These are phyloP conservation scores for Eurytoma californica DNA, from an alignment of 2,888 invertebrate species.

Conservation along the genomic window DNA sequence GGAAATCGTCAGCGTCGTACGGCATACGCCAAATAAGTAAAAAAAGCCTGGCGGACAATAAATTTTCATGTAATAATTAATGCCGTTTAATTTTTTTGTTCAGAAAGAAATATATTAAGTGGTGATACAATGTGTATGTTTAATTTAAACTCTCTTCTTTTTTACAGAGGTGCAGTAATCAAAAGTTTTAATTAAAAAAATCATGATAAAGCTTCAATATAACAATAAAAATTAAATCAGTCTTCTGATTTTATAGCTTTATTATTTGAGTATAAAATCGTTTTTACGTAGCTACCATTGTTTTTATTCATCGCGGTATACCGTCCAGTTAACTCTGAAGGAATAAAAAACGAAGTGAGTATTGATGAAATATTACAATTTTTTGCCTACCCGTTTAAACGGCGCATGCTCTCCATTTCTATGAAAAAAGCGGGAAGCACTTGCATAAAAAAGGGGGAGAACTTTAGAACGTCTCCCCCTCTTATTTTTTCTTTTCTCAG, in stretches of 20 bases:
- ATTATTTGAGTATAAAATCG: too few relatives aligned
- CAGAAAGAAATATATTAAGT: too few relatives aligned
- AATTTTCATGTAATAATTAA: too few relatives aligned
- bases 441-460: not conserved
- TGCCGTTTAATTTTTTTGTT: too few relatives aligned
- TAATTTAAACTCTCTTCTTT: too few relatives aligned
- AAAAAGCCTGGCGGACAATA: not conserved
- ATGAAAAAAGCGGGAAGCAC: slow-evolving; percentile 10
- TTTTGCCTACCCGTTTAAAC: not conserved
- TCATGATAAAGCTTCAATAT: too few relatives aligned
- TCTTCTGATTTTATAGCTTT: too few relatives aligned
- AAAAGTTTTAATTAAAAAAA: too few relatives aligned
- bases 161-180: too few relatives aligned
- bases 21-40: not conserved
- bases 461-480: not conserved
- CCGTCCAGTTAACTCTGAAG: not conserved
- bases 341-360: not conserved
- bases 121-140: too few relatives aligned
- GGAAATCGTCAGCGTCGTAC: not conserved
- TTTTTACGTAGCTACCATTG: not conserved
- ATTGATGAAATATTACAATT: not conserved
- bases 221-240: too few relatives aligned
- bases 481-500: not conserved
- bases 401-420: slow-evolving; percentile 13
- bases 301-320: not conserved